Evolutionary conservation across 1,140 invertebrate genomes (phyloP), one percentile per base, ranked within the genome.

Genomic region (Drosophila subpulchrella): DNA sequence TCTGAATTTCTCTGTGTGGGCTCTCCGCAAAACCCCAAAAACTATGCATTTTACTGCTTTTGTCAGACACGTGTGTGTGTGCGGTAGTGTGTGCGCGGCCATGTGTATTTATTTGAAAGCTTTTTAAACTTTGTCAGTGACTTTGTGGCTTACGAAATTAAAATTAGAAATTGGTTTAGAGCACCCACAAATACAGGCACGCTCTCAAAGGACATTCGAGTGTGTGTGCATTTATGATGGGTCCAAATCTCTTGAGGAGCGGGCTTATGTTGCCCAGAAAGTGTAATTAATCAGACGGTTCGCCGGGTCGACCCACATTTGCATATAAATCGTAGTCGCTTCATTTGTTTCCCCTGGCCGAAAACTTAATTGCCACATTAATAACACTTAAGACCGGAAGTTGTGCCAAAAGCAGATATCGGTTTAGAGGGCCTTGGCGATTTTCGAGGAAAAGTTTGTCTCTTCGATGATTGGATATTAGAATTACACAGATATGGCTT

Each of bases 121-220:
- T 89, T 88, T 88, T 88, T 81, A 84, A 88, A 88, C 85, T 90
- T 89, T 84, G 68, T 56, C 84, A 84, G 72, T 88, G 84, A 88
- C 84, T 88, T 88, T 88, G 84, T 89, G 85, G 84, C 84, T 89
- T 89, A 90, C 80, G 84, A 89, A 88, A 88, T 88, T 88, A 88
- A 88, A 88, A 88, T 88, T 88, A 89, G 84, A 88, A 88, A 88
- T 88, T 78, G 84, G 84, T 88, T 89, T 88, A 78, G 75, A 72
- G 68, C 76, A 27, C 65, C 65, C 80, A 80, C 66, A 76, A 76
- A 73, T 46, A 65, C 27, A 36, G 17, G 24, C 38, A 15, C 20
- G 39, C 50, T 17, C 32, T 12, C 50, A 53, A 53, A 53, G 50
- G 60, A 60, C 30, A 27, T 42, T 38, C 27, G 59, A 30, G 58